Percentiles rank a stretch among this genome's conserved stretches.
phyloP scores from a whole-genome alignment of 2,888 invertebrate species.

The Marronus borbonicus region DNA sequence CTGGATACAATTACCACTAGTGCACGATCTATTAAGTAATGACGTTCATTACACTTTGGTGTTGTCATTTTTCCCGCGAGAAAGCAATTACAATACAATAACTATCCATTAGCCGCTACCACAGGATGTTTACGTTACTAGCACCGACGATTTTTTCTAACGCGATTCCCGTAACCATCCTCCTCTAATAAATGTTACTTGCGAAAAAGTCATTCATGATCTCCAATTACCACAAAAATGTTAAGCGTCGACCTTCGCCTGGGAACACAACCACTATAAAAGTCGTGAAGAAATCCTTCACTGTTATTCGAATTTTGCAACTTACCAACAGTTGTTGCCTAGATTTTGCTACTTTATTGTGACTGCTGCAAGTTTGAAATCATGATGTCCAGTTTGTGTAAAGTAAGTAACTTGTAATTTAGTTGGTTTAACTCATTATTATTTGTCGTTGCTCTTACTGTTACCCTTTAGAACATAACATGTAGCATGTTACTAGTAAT shows the following conservation, averaged over 20 bases:
- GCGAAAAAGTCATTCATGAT: conserved; percentile 31
- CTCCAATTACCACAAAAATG: conserved; percentile 33
- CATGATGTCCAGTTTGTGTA: conserved; percentile 21
- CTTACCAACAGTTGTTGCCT: not conserved
- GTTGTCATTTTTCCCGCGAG: not conserved
- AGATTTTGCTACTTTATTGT: conserved; percentile 1
- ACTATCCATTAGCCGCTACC: not conserved
- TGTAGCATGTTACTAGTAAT: not conserved
- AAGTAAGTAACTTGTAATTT: conserved; percentile 23
- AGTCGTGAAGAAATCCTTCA: conserved; percentile 31
- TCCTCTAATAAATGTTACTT: not conserved
- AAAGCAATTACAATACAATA: conserved; percentile 23
- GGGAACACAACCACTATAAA: conserved; percentile 26
- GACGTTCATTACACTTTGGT: conserved; percentile 16
- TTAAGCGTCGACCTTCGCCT: conserved; percentile 36
- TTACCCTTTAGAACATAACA: too few relatives aligned
- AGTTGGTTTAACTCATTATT: too few relatives aligned
- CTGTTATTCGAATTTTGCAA: conserved; percentile 39
- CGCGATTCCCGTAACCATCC: conserved; percentile 3
- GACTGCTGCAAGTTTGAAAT: not conserved
- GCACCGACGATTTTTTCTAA: conserved; percentile 13
- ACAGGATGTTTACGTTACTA: conserved; percentile 25
- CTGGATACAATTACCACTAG: not conserved
- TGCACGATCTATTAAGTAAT: not conserved
- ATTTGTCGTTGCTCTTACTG: too few relatives aligned